Evolutionary conservation across 1,140 invertebrate genomes (phyloP), one percentile per base, ranked within the genome.

Genomic region (Trichonephila clavata): DNA sequence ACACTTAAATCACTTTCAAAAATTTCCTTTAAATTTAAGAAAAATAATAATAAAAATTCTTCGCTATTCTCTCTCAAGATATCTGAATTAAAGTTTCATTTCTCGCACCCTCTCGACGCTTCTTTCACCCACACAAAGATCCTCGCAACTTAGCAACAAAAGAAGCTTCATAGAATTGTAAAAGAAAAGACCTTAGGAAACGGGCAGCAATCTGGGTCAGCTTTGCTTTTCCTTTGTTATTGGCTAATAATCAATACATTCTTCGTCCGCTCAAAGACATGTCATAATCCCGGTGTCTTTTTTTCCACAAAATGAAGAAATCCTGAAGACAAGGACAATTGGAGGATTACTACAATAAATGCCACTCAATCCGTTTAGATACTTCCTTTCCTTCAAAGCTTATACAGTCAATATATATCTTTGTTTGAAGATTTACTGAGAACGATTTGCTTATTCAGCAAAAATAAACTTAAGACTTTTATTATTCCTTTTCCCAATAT

Each of bases 241-340:
- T 84, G 71, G 80, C 80, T 92, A 92, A 92, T 92, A 92, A 92
- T 92, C 90, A 92, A 92, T 92, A 92, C 32, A 92, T 92, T 84
- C 81, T 65, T 24, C 77, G 90, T 65, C 71, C 81, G 59, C 81
- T 84, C 80, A 92, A 84, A 92, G 90, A 92, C 77, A 50, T 90
- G 90, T 92, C 90, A 92, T 92, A 92, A 92, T 84, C 90, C 90
- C 5, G 21, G 61, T 63, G 80, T 92, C 90, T 63, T 83, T 92
- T 84, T 84, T 92, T n/a, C 65, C 65, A 18, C 32, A 80, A 84
- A 84, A 92, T 81, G 50, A 92, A 92, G 80, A 84, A 84, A 83
- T 63, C 39, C 80, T 50, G 68, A 39, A 83, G 81, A 83, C n/a
- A 60, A 84, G 80, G 59, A 92, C 90, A 92, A 92, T 92, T 92